phyloP scores from a whole-genome alignment of 2,113 vertebrate genomes.

The Elachura formosa region DNA sequence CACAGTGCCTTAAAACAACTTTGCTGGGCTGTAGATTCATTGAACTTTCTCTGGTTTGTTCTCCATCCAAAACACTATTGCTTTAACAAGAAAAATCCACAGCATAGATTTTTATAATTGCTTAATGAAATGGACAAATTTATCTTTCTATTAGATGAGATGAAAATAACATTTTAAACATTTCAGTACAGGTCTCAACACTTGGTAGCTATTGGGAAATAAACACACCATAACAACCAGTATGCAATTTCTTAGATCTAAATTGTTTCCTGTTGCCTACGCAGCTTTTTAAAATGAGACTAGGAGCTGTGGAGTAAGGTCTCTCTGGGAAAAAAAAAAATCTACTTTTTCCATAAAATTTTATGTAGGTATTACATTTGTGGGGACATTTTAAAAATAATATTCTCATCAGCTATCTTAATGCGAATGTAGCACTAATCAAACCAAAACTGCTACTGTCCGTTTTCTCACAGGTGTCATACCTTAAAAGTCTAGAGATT shows the following conservation, averaged over 20 bases:
- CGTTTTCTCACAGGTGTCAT: not conserved
- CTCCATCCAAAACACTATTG: not conserved
- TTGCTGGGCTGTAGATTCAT: not conserved
- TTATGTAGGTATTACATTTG: not conserved
- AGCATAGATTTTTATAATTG: not conserved
- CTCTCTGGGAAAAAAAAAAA: not conserved
- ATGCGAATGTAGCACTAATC: not conserved
- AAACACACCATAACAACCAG: not conserved
- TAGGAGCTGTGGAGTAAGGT: not conserved
- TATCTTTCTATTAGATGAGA: not conserved
- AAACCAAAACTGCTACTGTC: not conserved
- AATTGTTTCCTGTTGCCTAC: not conserved
- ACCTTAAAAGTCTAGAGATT: not conserved
- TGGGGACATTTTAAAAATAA: not conserved
- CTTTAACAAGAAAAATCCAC: not conserved
- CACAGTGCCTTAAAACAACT: not conserved
- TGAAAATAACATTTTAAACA: not conserved
- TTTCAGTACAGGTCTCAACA: not conserved
- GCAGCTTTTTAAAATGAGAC: not conserved
- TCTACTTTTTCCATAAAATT: not conserved
- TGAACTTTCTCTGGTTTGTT: not conserved
- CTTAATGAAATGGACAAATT: not conserved
- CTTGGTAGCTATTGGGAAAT: not conserved
- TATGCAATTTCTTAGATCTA: not conserved
- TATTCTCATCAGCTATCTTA: not conserved